A percentile compares a stretch with the other conserved stretches of the same genome.
phyloP scores from a whole-genome alignment of 1,140 invertebrate species.

The Bombus sylvicola region DNA sequence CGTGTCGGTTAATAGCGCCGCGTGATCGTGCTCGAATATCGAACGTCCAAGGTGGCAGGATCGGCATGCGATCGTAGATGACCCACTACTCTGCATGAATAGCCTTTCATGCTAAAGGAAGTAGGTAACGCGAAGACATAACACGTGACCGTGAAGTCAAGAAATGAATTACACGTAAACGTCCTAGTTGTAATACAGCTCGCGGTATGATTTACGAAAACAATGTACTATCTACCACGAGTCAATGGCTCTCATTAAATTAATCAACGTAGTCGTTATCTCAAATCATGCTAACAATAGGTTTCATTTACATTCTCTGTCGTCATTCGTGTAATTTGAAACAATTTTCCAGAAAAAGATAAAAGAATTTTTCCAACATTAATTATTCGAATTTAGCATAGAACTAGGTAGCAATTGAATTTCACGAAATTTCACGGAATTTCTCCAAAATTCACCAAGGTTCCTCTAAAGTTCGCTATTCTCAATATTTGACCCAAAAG shows the following conservation, averaged over 20 bases:
- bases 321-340: background rate
- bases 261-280: background rate
- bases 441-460: background rate
- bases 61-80: conserved; percentile 50
- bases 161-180: conserved; percentile 68
- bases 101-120: conserved; percentile 58
- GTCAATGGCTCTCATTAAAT: background rate
- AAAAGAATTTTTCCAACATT: background rate
- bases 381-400: background rate
- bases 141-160: conserved; percentile 67
- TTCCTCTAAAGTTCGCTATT: background rate
- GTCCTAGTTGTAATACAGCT: conserved; percentile 20
- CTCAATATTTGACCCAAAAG: background rate
- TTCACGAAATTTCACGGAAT: background rate
- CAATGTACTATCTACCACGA: conserved; percentile 17
- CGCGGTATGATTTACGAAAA: conserved; percentile 52
- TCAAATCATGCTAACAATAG: background rate
- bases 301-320: background rate
- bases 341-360: background rate
- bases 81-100: conserved; percentile 57
- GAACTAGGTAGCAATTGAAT: background rate
- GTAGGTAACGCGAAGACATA: conserved; percentile 67
- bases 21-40: conserved; percentile 22
- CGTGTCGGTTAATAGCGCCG: background rate
- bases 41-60: conserved; percentile 43